phyloP scores from a whole-genome alignment of 2,113 vertebrate genomes.

The Gambusia holbrooki region DNA sequence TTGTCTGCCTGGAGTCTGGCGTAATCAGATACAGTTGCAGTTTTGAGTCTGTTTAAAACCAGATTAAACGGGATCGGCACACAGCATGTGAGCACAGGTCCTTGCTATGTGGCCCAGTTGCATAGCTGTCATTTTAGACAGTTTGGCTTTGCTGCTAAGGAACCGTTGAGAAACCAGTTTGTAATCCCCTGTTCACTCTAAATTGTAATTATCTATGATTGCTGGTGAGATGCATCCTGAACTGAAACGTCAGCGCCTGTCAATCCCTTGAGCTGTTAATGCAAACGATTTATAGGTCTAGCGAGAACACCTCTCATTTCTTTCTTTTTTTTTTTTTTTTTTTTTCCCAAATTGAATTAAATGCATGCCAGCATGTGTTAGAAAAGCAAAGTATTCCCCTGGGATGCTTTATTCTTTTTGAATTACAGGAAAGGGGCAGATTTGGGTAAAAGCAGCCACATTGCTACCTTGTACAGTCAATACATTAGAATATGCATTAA shows the following conservation, averaged over 20 bases:
- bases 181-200: not conserved
- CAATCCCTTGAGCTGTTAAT: not conserved
- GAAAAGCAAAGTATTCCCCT: conserved; percentile 18
- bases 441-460: conserved; percentile 41
- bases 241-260: not conserved
- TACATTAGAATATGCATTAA: too few species aligned
- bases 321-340: too few species aligned
- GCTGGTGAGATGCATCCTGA: not conserved
- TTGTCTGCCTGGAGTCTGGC: not conserved
- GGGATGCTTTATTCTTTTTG: conserved; percentile 41
- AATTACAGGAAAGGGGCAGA: conserved; percentile 74
- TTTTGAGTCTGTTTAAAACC: conserved; percentile 16
- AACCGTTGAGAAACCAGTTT: conserved; percentile 45
- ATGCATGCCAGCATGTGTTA: conserved; percentile 30
- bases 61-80: not conserved
- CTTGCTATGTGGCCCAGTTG: conserved; percentile 6
- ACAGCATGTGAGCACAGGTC: conserved; percentile 8
- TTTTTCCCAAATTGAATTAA: not conserved
- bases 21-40: not conserved
- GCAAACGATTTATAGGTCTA: conserved; percentile 20
- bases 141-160: conserved; percentile 7
- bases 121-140: conserved; percentile 60
- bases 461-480: conserved; percentile 13
- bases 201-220: not conserved
- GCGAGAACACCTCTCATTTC: not conserved